Evolutionary conservation across 2,888 invertebrate species (phyloP), one percentile per base, ranked within the genome.

Genomic region (Diplazon laetatorius): DNA sequence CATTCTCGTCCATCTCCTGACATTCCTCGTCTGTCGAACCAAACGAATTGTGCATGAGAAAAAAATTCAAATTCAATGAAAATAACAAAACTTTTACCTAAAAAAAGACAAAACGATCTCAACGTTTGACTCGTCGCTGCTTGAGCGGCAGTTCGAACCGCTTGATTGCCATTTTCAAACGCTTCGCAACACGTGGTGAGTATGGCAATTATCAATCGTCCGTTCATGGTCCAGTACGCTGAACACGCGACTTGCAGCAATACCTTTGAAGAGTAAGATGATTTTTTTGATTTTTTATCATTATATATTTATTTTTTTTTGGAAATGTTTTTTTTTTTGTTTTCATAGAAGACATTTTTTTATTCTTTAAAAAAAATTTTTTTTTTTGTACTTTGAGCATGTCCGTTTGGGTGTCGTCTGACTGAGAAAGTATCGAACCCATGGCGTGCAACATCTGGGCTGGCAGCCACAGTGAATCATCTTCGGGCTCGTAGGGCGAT

Each of bases 401-500:
- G 82, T 94, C 94, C 16, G 94, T 92, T 91, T 98, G 97, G 0
- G 96, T 96, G 83, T 98, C 98, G 86, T 98, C 97, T 70, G 96
- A 92, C 87, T 97, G 94, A 82, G 95, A 93, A 85, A 95, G 93
- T 87, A 96, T 95, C 0, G 95, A 95, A 20, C 96, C 94, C 68
- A 98, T 96, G 1, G 97, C 95, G 82, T 96, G 95, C 42, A 98
- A 92, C 72, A 98, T 93, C 91, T 98, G 98, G 1, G 97, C 96
- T 4, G 98, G 97, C 88, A 98, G 93, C 97, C 98, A 98, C 55
- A 97, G 92, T 0, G 97, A 97, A 91, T 98, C 97, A 89, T 97
- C 96, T 91, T 98, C 97, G 0, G 96, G 96, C 89, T 98, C 98
- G 82, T 96, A 94, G 22, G 96, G 96, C 16, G 97, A 95, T 89